A percentile compares a stretch with the other conserved stretches of the same genome.
phyloP scores from a whole-genome alignment of 2,797 vertebrate genomes.

The Ctenopoma multispine region DNA sequence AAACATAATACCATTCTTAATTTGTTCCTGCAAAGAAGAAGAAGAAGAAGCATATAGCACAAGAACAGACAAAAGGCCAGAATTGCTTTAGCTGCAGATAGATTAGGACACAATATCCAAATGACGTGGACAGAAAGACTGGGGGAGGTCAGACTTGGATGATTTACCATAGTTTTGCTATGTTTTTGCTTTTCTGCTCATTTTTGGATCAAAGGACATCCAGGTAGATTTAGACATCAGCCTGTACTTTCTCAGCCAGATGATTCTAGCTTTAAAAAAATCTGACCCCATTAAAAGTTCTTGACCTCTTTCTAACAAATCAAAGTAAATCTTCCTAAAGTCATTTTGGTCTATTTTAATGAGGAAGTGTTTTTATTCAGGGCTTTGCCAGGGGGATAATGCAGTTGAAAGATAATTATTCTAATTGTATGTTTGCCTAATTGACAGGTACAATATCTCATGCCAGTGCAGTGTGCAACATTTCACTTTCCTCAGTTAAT shows the following conservation, averaged over 20 bases:
- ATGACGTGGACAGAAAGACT: neutral
- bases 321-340: neutral
- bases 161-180: neutral
- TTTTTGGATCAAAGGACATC: too few relatives aligned
- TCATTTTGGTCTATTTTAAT: neutral
- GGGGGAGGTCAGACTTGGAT: neutral
- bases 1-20: neutral
- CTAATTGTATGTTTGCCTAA: neutral
- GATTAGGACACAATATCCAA: neutral
- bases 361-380: too few relatives aligned
- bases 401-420: neutral
- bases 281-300: too few relatives aligned
- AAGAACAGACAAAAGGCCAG: neutral
- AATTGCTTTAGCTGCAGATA: neutral
- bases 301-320: neutral
- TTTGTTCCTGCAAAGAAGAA: neutral
- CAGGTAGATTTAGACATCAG: too few relatives aligned
- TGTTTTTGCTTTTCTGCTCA: neutral
- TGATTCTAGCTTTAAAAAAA: too few relatives aligned
- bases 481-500: neutral
- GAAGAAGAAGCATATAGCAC: neutral
- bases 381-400: neutral
- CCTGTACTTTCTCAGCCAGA: too few relatives aligned
- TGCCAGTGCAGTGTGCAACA: neutral
- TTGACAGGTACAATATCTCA: slow-evolving; percentile 4